Evolutionary conservation across 2,888 invertebrate species (phyloP).

Genomic region (Didymodactylos carnosus): DNA sequence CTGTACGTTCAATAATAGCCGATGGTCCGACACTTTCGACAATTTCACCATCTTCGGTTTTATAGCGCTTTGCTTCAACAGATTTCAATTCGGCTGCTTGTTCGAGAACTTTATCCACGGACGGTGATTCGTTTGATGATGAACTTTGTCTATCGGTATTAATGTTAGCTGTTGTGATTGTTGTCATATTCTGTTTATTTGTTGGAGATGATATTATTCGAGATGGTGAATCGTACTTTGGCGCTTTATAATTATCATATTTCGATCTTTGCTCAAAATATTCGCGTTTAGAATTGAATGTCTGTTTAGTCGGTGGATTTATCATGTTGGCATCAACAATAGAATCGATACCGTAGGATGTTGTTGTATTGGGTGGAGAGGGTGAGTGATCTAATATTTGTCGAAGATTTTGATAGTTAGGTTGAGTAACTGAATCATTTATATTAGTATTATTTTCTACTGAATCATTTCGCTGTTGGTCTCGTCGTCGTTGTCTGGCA

Average conservation of each 20-base stretch:
- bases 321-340: background rate
- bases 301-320: background rate
- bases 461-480: background rate
- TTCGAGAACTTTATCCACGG: background rate
- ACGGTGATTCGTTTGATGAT: background rate
- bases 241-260: background rate
- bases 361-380: too few relatives aligned
- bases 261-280: background rate
- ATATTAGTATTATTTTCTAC: background rate
- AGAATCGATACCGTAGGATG: too few relatives aligned
- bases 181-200: background rate
- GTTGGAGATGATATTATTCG: background rate
- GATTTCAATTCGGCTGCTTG: background rate
- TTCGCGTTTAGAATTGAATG: background rate
- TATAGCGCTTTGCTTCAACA: too few relatives aligned
- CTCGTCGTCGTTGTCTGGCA: background rate
- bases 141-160: background rate
- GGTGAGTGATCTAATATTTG: background rate
- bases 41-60: background rate
- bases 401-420: background rate
- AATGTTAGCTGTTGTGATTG: background rate
- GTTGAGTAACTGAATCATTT: background rate
- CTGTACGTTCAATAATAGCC: background rate
- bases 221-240: too few relatives aligned
- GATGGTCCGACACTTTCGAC: background rate